Evolutionary conservation across 1,140 invertebrate genomes (phyloP), one percentile per base, ranked within the genome.

Genomic region (Drosophila subobscura): DNA sequence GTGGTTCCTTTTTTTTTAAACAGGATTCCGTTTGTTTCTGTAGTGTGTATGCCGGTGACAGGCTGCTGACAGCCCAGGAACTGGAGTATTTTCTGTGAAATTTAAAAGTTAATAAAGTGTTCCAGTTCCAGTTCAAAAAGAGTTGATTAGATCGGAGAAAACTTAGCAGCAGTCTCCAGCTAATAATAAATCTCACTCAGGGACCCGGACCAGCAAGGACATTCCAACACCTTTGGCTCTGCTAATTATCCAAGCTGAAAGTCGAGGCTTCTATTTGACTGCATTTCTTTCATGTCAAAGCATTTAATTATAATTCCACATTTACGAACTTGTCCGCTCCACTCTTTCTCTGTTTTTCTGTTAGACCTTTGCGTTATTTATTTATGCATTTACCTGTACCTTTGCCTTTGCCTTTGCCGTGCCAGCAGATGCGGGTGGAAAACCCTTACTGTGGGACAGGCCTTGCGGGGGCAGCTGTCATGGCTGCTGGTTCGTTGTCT

Each of bases 261-360:
- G 33, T 70, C 23, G 45, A 41, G 22, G 23, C 53, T 52, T 77
- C 76, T 68, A 79, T 66, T 65, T 54, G 55, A 60, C 53, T 77
- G 58, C 72, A 65, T 66, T 85, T 63, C 56, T 53, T 70, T 66
- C 51, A 81, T 81, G 83, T 88, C 81, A 88, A 86, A 88, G 83
- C 77, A 54, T 86, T 86, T 81, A 80, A 81, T 85, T 70, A 68
- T 68, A 68, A 25, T 68, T 27, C 64, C 56, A 29, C 66, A 70
- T 70, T 68, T 70, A 70, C 50, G 6, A 68, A 37, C 51, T 56
- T 64, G n/a, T 16, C 44, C n/a, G 29, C 25, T 49, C n/a, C 59
- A 42, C 61, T 64, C 64, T 55, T 56, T 59, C 45, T 61, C 25
- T 59, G 46, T 55, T 75, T 57, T 58, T 57, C 20, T 46, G 33